A percentile compares a stretch with the other conserved stretches of the same genome.
Evolutionary conservation across 2,113 vertebrate species (phyloP).

Genomic region (Cricetomys ansorgei): DNA sequence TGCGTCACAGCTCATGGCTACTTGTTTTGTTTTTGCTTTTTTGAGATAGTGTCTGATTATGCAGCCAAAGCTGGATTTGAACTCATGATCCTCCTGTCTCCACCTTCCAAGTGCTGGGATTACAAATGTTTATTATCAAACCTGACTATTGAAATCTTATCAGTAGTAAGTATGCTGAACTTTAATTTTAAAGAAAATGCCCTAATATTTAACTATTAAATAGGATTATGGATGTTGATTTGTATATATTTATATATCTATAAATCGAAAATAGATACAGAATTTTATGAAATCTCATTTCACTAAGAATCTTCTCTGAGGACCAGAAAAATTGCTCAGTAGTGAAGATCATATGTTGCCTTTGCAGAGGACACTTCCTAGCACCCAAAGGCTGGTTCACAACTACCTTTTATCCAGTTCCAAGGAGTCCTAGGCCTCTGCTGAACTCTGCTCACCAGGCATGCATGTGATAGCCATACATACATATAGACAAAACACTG

Average conservation of each 20-base stretch:
- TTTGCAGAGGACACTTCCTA: not conserved
- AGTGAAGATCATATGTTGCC: not conserved
- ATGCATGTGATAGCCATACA: not conserved
- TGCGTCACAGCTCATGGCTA: no score
- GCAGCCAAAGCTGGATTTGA: not conserved
- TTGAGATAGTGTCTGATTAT: no score
- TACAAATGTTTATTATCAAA: not conserved
- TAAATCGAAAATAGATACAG: not conserved
- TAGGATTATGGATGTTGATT: not conserved
- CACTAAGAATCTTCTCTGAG: not conserved
- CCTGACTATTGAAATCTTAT: not conserved
- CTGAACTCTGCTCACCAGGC: not conserved
- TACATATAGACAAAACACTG: not conserved
- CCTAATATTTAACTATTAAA: not conserved
- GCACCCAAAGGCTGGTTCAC: no score
- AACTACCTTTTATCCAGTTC: no score
- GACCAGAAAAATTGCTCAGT: not conserved
- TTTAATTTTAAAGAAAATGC: conserved; percentile 3
- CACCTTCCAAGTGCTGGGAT: not conserved
- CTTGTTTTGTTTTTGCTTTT: no score
- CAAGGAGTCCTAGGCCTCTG: not conserved
- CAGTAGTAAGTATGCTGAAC: not conserved
- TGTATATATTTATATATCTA: not conserved
- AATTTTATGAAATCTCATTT: conserved; percentile 51
- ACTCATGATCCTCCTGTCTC: not conserved